These are phyloP conservation scores for Drosophila fungiperda DNA, from an alignment of 2,888 invertebrate species.

Conservation along the genomic window DNA sequence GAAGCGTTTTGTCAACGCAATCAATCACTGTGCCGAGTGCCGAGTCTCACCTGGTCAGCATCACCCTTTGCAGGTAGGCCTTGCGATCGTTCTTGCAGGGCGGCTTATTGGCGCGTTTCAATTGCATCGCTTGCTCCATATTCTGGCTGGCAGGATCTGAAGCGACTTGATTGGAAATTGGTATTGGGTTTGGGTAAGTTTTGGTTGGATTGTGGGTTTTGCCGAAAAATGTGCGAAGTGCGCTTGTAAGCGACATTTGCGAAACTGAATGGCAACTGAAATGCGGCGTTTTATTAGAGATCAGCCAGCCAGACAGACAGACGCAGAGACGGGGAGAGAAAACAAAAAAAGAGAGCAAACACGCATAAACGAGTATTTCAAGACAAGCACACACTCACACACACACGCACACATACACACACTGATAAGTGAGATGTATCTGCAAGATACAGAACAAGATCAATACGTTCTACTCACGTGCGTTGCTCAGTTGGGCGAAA, in stretches of 20 bases:
- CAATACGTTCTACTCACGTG: constrained; percentile 77
- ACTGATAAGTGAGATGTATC: constrained; percentile 66
- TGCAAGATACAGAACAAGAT: constrained; percentile 77
- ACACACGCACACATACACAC: constrained; percentile 22
- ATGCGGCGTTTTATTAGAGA: constrained; percentile 83
- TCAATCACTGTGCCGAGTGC: constrained; percentile 48
- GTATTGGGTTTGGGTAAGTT: constrained; percentile 26
- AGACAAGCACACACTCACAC: constrained; percentile 31
- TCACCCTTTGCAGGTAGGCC: constrained; percentile 84
- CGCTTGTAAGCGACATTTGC: constrained; percentile 82
- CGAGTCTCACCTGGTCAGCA: constrained; percentile 83
- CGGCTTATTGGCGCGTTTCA: constrained; percentile 79
- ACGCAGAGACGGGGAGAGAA: constrained; percentile 24
- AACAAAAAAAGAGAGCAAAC: constrained; percentile 23
- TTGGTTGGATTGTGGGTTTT: constrained; percentile 35
- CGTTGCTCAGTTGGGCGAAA: constrained; percentile 48
- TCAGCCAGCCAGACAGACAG: constrained; percentile 43
- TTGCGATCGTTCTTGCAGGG: constrained; percentile 85
- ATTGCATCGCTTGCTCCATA: constrained; percentile 81
- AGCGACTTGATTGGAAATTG: background rate
- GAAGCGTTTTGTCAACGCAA: constrained; percentile 54
- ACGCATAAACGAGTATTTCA: constrained; percentile 75
- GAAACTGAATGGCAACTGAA: constrained; percentile 83
- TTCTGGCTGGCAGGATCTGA: constrained; percentile 33
- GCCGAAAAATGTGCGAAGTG: constrained; percentile 77